A percentile compares a stretch with the other conserved stretches of the same genome.
These are phyloP conservation scores for Tholera decimalis DNA, from an alignment of 2,888 invertebrate species.

Conservation along the genomic window DNA sequence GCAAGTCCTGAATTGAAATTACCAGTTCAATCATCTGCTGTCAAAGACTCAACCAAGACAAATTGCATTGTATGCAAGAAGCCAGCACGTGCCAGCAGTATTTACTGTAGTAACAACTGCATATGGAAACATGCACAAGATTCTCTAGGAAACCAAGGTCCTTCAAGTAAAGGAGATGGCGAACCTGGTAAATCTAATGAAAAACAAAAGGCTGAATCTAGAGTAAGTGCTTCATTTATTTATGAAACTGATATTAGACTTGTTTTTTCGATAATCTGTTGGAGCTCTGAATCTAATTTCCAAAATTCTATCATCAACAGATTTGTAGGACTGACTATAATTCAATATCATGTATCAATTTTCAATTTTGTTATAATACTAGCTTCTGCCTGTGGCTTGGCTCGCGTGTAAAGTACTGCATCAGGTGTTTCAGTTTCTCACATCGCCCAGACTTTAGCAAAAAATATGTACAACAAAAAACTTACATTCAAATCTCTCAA, in stretches of 20 bases:
- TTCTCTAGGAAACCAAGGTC: slow-evolving; percentile 82
- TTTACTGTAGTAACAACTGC: slow-evolving; percentile 97
- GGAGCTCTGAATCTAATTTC: not conserved
- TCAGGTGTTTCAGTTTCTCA: too few species aligned
- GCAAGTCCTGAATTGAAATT: slow-evolving; percentile 54
- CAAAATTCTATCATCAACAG: not conserved
- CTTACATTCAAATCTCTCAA: too few species aligned
- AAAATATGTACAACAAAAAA: too few species aligned
- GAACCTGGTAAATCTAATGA: slow-evolving; percentile 76
- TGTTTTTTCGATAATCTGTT: not conserved
- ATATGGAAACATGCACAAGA: slow-evolving; percentile 96
- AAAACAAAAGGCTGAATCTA: slow-evolving; percentile 83
- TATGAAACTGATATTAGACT: not conserved
- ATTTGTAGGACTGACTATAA: too few species aligned
- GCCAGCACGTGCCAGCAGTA: slow-evolving; percentile 94
- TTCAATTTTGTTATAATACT: too few species aligned
- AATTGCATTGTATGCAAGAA: slow-evolving; percentile 95
- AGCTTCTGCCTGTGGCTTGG: too few species aligned
- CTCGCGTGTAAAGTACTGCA: too few species aligned
- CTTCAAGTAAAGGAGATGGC: slow-evolving; percentile 72
- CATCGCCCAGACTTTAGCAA: too few species aligned
- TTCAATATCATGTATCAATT: too few species aligned
- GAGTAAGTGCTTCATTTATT: slow-evolving; percentile 73
- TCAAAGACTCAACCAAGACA: slow-evolving; percentile 77
- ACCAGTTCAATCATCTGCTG: slow-evolving; percentile 38